Conservation (phyloP, 2,113 vertebrate species). For the Macaca mulatta region DNA sequence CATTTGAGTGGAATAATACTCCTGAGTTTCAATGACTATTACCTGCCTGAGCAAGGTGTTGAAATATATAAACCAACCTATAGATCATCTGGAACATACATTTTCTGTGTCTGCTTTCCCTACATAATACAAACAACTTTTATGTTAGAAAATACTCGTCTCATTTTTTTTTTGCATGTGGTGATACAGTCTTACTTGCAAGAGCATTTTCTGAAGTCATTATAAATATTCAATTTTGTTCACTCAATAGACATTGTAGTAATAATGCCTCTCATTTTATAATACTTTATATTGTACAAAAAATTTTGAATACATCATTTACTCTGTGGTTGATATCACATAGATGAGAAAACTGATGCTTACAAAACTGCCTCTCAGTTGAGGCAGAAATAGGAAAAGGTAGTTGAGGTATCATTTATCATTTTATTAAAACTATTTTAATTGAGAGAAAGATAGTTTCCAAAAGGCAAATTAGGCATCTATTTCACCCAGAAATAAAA, state of each 20-base stretch:
- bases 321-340: not conserved
- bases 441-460: not conserved
- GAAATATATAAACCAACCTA: not conserved
- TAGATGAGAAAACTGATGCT: not conserved
- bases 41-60: not conserved
- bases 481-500: not conserved
- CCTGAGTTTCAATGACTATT: not conserved
- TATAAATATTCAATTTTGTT: conserved; percentile 30
- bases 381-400: not conserved
- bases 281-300: not conserved
- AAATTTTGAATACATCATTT: not conserved
- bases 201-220: not conserved
- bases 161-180: conserved; percentile 46
- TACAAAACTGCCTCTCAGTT: not conserved
- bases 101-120: not conserved
- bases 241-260: not conserved
- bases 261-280: not conserved
- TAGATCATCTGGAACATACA: conserved; percentile 29
- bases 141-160: conserved; percentile 33
- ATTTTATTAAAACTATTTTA: conserved; percentile 2
- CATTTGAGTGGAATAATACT: not conserved
- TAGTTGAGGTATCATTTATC: not conserved
- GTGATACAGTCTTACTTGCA: not conserved
- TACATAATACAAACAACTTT: not conserved
- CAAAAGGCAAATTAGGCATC: not conserved